A percentile compares a stretch with the other conserved stretches of the same genome.
Conservation (phyloP, 2,888 invertebrate species). For the Yponomeuta malinellus region DNA sequence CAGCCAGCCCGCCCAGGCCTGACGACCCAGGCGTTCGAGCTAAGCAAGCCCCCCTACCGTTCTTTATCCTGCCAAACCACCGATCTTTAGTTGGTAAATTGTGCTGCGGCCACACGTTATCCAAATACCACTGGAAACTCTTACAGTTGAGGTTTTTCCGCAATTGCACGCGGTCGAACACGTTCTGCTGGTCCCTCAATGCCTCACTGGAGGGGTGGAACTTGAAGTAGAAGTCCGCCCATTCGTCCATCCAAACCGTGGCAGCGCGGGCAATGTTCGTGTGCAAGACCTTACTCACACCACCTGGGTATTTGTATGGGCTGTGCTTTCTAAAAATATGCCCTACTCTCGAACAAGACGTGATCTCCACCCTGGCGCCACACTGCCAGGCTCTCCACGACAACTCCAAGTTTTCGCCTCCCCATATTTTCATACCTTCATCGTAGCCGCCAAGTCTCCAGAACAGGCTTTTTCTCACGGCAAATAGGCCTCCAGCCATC, state of each 20-base stretch:
- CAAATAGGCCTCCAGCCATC: conserved; percentile 97
- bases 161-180: conserved; percentile 79
- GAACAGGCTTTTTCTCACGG: conserved; percentile 89
- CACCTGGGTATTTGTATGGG: conserved; percentile 96
- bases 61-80: conserved; percentile 91
- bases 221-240: conserved; percentile 93
- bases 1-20: conserved; percentile 83
- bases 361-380: conserved; percentile 92
- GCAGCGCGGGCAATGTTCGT: conserved; percentile 95
- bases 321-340: conserved; percentile 95
- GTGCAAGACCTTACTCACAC: conserved; percentile 90
- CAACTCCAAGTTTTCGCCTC: conserved; percentile 97
- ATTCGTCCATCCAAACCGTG: conserved; percentile 98
- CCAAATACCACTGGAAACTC: conserved; percentile 94
- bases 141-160: conserved; percentile 86
- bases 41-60: conserved; percentile 57
- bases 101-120: conserved; percentile 96
- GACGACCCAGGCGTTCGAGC: conserved; percentile 68
- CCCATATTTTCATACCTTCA: conserved; percentile 92
- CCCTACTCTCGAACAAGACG: conserved; percentile 94
- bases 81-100: conserved; percentile 92
- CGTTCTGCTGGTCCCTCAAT: conserved; percentile 76
- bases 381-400: conserved; percentile 98
- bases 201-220: conserved; percentile 83
- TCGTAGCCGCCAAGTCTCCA: conserved; percentile 88